Conservation (phyloP, 2,888 invertebrate species). For the Limnephilus rhombicus region DNA sequence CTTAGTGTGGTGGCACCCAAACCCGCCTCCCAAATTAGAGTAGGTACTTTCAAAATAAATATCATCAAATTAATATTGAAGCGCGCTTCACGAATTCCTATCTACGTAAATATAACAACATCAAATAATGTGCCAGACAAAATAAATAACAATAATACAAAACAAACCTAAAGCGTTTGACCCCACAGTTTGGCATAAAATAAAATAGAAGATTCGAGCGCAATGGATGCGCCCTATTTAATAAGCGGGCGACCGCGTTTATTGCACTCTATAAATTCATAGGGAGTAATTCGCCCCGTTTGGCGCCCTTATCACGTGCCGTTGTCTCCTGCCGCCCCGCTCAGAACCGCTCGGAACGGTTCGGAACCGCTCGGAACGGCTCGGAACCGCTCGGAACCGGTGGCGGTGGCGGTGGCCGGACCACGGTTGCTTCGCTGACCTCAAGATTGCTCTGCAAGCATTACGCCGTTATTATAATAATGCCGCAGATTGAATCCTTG, state of each 20-base stretch:
- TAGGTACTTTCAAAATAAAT: no score
- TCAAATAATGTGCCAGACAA: no score
- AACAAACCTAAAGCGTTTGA: not conserved
- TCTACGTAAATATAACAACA: no score
- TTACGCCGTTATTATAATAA: not conserved
- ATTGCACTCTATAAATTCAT: conserved; percentile 65
- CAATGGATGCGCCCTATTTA: conserved; percentile 52
- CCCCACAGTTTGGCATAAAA: not conserved
- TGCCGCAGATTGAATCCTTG: conserved; percentile 42
- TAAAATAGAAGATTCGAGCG: not conserved
- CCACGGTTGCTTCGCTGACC: conserved; percentile 42
- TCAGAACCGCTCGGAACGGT: not conserved
- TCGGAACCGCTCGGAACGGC: no score
- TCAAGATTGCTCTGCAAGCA: conserved; percentile 40
- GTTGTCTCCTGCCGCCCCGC: conserved; percentile 6
- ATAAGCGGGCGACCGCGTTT: conserved; percentile 58
- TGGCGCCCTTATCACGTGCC: conserved; percentile 58
- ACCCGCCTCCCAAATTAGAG: no score
- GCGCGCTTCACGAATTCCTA: no score
- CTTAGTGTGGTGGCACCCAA: no score
- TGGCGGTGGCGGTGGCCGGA: conserved; percentile 13
- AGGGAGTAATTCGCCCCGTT: conserved; percentile 51
- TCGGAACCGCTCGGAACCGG: not conserved
- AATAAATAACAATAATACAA: no score
- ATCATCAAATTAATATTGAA: no score